Evolutionary conservation across 2,113 vertebrate genomes (phyloP).

Genomic region (Podarcis raffonei): DNA sequence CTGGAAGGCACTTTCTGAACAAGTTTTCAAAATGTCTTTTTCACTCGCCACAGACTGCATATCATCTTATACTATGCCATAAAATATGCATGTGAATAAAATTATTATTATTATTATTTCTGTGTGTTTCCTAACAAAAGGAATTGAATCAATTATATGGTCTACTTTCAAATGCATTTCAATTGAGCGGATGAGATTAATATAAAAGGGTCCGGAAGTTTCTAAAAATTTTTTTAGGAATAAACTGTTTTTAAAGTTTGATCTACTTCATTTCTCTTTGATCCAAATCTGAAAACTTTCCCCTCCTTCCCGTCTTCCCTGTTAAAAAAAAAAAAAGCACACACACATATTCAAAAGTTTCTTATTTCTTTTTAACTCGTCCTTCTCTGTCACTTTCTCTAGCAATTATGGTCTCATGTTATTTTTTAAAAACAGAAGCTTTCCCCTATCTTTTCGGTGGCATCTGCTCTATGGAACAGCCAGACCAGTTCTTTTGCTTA

Average conservation of each 20-base stretch:
- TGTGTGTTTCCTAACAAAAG: not conserved
- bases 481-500: not conserved
- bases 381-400: not conserved
- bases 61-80: not conserved
- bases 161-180: not conserved
- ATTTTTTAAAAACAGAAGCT: not conserved
- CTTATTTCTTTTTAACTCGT: not conserved
- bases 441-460: not conserved
- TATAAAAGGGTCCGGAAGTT: not conserved
- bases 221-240: not conserved
- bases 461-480: not conserved
- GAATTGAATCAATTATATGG: not conserved
- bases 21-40: constrained; percentile 33
- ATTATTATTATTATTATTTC: constrained; percentile 12
- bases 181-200: not conserved
- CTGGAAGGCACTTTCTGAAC: constrained; percentile 34
- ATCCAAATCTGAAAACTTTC: not conserved
- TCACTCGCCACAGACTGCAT: not conserved
- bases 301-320: not conserved
- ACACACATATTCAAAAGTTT: too few relatives aligned
- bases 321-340: too few relatives aligned
- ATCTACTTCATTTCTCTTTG: not conserved
- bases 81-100: not conserved
- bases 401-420: not conserved
- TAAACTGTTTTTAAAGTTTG: not conserved